Conservation (phyloP, 2,113 vertebrate species). For the Myodes glareolus region DNA sequence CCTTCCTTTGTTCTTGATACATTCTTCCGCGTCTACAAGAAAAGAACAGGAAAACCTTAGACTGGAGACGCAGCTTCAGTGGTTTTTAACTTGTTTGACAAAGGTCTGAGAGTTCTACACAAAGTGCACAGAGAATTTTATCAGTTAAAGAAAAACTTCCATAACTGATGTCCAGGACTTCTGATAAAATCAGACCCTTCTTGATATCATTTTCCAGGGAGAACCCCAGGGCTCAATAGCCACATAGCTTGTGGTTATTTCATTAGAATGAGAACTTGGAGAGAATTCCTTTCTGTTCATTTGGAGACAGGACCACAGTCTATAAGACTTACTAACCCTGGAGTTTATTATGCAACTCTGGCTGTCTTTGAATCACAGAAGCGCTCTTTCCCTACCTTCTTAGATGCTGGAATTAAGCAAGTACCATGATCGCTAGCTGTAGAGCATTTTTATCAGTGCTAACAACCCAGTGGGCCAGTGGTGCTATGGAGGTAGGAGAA, state of each 20-base stretch:
- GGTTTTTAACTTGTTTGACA: not conserved
- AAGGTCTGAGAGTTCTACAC: not conserved
- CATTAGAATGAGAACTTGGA: not conserved
- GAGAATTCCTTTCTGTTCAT: not conserved
- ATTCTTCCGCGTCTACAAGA: not conserved
- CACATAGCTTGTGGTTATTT: not conserved
- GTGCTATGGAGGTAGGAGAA: not conserved
- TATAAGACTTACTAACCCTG: not conserved
- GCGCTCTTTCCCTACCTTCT: not conserved
- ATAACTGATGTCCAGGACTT: not conserved
- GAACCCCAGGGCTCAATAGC: not conserved
- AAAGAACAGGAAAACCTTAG: not conserved
- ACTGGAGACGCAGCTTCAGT: not conserved
- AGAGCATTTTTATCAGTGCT: not conserved
- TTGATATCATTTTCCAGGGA: not conserved
- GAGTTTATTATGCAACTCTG: not conserved
- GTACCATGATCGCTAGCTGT: not conserved
- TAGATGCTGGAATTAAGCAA: not conserved
- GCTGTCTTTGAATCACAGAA: not conserved
- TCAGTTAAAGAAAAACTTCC: not conserved
- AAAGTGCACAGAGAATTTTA: not conserved
- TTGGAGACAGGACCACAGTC: not conserved
- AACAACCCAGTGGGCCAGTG: not conserved
- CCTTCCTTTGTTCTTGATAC: rapidly evolving
- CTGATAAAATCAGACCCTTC: not conserved